Base-by-base conservation (phyloP, 2,888 invertebrate genomes). In the Melanchra persicariae region DNA sequence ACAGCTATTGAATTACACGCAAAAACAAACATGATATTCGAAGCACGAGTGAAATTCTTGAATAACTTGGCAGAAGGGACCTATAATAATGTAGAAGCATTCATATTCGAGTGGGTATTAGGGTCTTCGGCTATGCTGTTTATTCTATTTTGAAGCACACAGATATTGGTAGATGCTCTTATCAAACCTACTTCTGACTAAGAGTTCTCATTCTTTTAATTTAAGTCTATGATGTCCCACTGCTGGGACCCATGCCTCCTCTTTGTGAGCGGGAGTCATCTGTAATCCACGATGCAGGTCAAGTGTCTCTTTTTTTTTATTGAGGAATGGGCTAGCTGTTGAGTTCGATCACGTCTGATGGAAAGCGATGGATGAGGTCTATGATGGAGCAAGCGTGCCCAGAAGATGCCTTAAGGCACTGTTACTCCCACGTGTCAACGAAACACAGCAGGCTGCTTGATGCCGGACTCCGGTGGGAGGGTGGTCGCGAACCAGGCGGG, bases 1-100 rank as follows among this genome's bases (percentile, higher is more conserved):
- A 59, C 52, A 40, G 52, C 24, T 74, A 67, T 73, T 59, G 40
- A 59, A 73, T 74, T 74, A 68, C 73, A 24, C 30, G 40, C 24
- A 73, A 66, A 74, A 52, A 26, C n/a, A 68, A 67, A 59, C 68
- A 74, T 43, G 54, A 54, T 22, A 67, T 59, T 40, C 59, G 24
- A 74, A 1, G 3, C 52, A 68, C 40, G 52, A 6, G 17, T 68
- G 30, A 59, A 74, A 66, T 72, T 66, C 37, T 57, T 72, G 57
- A 74, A 57, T 65, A 57, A 43, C 26, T 72, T 24, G 12, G 24
- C n/a, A 47, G 17, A 15, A 12, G 12, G 34, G 8, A n/a, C 10
- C 19, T 26, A 17, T 17, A 30, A 72, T 63, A 24, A 73, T 24
- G 17, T 34, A 30, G 12, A 30, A 40, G 17, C 30, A 63, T 72